phyloP scores from a whole-genome alignment of 1,140 invertebrate species.

The Cryptotermes secundus region DNA sequence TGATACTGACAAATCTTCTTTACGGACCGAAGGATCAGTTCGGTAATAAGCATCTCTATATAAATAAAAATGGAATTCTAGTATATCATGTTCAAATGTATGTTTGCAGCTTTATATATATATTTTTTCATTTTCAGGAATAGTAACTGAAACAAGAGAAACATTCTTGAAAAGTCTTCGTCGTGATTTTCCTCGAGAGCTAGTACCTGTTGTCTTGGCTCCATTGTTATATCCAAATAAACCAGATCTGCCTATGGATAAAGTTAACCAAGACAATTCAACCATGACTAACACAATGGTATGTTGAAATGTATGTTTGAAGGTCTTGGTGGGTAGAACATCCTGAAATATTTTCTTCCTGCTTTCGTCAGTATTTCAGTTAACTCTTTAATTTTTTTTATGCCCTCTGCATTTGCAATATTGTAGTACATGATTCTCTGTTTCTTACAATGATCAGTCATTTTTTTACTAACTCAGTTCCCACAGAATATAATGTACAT shows the following conservation, averaged over 20 bases:
- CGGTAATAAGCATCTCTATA: conserved; percentile 42
- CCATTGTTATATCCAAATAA: conserved; percentile 81
- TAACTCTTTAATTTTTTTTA: no score
- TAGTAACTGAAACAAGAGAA: conserved; percentile 70
- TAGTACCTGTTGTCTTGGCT: conserved; percentile 83
- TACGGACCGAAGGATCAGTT: conserved; percentile 53
- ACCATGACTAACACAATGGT: conserved; percentile 64
- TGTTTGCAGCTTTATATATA: neutral
- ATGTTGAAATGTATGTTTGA: conserved; percentile 38
- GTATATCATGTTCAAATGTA: conserved; percentile 10
- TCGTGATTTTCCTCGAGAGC: conserved; percentile 82
- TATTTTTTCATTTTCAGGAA: conserved; percentile 46
- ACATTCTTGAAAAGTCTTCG: conserved; percentile 78
- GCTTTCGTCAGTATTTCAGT: no score
- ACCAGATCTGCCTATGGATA: conserved; percentile 68
- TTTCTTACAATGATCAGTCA: no score
- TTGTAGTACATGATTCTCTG: no score
- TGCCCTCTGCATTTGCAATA: no score
- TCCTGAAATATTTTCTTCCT: no score
- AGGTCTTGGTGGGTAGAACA: no score
- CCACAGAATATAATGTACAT: no score
- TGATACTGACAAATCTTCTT: conserved; percentile 67
- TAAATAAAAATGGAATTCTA: neutral
- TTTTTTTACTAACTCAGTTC: no score
- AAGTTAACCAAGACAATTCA: conserved; percentile 49